A percentile compares a stretch with the other conserved stretches of the same genome.
Conservation (phyloP, 2,113 vertebrate genomes). For the Osmerus eperlanus region DNA sequence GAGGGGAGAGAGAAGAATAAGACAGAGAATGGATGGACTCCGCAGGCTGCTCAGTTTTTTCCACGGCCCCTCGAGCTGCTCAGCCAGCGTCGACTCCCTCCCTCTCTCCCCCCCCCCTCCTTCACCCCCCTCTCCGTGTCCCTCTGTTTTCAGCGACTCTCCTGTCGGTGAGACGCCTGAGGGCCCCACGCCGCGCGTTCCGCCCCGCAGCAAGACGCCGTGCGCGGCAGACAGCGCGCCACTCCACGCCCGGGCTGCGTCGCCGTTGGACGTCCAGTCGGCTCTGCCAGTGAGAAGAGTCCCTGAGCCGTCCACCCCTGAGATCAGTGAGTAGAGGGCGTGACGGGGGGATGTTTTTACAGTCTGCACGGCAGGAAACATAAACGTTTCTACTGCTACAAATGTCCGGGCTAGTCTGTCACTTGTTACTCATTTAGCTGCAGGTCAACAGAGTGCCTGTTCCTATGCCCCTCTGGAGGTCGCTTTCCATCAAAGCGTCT, state of each 20-base stretch:
- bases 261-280: neutral
- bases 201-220: constrained; percentile 30
- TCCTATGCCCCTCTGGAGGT: no score
- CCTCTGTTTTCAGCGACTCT: constrained; percentile 24
- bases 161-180: constrained; percentile 27
- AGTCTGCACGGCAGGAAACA: no score
- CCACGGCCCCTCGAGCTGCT: neutral
- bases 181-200: constrained; percentile 46
- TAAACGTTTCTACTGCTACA: no score
- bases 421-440: no score
- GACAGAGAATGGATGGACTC: constrained; percentile 35
- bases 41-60: constrained; percentile 25
- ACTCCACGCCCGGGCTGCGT: neutral
- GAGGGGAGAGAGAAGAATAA: neutral
- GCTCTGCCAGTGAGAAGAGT: constrained; percentile 21
- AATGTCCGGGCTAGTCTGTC: no score
- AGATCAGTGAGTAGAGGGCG: constrained; percentile 39
- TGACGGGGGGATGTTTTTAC: no score
- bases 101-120: constrained; percentile 1
- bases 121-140: constrained; percentile 24
- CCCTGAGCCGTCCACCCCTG: constrained; percentile 1
- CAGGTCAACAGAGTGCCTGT: no score
- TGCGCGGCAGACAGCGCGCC: constrained; percentile 1
- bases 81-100: constrained; percentile 16
- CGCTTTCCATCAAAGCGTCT: no score